Conservation (phyloP, 2,113 vertebrate genomes). For the Alouatta palliata region DNA sequence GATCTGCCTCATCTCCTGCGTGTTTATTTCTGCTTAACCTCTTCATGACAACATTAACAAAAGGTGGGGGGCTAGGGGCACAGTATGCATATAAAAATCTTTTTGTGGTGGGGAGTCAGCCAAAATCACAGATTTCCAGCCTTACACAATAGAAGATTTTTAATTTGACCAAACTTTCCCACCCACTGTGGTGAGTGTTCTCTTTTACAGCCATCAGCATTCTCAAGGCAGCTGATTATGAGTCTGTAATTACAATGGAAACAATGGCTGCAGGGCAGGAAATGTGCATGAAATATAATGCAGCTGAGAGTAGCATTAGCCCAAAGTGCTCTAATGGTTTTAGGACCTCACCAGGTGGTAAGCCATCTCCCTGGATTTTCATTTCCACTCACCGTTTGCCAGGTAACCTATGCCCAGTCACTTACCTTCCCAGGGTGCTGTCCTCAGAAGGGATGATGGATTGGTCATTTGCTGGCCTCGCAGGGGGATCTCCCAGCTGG, state of each 20-base stretch:
- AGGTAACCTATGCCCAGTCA: conserved; percentile 42
- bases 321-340: conserved; percentile 39
- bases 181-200: neutral
- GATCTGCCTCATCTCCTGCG: neutral
- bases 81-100: neutral
- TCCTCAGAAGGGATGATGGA: neutral
- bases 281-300: conserved; percentile 47
- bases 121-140: conserved; percentile 38
- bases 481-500: neutral
- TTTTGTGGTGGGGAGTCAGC: neutral
- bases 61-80: neutral
- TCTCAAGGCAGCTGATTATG: conserved; percentile 45
- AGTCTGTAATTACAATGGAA: conserved; percentile 62
- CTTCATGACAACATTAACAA: neutral
- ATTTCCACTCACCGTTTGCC: conserved; percentile 45
- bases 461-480: neutral
- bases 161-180: neutral
- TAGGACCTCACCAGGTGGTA: conserved; percentile 32
- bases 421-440: conserved; percentile 47
- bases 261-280: conserved; percentile 41
- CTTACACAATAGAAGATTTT: conserved; percentile 12
- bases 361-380: conserved; percentile 29
- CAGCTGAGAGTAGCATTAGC: conserved; percentile 34
- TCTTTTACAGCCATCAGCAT: conserved; percentile 51
- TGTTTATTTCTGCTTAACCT: neutral